Base-by-base conservation (phyloP, 2,113 vertebrate species). In the Australoheros scitulus region DNA sequence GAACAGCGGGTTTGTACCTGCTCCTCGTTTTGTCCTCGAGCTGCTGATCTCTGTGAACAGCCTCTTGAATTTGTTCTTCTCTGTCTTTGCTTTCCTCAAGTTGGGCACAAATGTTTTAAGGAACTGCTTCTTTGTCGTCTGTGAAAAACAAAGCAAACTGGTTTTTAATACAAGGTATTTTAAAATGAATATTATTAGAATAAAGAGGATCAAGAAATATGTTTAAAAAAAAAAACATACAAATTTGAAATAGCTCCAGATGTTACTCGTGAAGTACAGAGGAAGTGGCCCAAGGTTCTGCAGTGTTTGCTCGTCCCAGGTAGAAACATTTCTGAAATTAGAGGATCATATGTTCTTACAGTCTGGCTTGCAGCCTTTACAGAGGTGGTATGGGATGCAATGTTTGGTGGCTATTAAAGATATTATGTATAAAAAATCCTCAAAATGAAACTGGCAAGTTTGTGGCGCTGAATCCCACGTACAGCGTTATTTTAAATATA, bases 261-360 rank as follows among this genome's bases (percentile, higher is more conserved):
- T 50, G n/a, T 82, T 74, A 9, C 20, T 63, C 38, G 87, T 92
- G 7, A 95, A 86, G 68, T 94, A 93, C 5, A 95, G 77, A 34
- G 94, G 92, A 20, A 95, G 87, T 38, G n/a, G 57, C 3, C 63
- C 90, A 4, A 95, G 84, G 4, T 87, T 20, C 7, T 87, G 14
- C 79, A 95, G 63, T 2, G 89, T 95, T 78, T 86, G 24, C 36
- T 59, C 8, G 50, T 86, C 90, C 94, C 94, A 95, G 20, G 65
- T 83, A 13, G 36, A 5, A 2, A 18, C 3, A 56, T 76, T 41
- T 65, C 94, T 95, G 58, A 81, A 90, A 84, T 86, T n/a, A 61
- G 43, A 81, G 43, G 15, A 68, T 47, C 9, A 68, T 47, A 47
- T 68, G 47, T 68, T 47, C 8, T 18, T 47, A 68, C 41, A 18